Evolutionary conservation across 2,113 vertebrate genomes (phyloP).

Genomic region (Vimba vimba): DNA sequence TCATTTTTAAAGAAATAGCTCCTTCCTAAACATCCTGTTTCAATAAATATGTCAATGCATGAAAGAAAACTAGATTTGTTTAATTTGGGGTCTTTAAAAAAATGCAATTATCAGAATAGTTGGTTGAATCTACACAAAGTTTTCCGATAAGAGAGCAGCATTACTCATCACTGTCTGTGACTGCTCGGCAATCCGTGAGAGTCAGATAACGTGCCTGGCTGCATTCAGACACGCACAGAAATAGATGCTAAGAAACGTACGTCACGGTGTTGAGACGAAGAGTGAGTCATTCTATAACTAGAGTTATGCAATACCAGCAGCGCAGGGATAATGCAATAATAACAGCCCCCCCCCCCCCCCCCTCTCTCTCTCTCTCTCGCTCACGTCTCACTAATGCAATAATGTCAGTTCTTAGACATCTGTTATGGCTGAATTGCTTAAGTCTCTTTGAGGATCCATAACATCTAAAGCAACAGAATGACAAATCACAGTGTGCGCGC

Average conservation of each 20-base stretch:
- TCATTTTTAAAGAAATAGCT: too few species aligned
- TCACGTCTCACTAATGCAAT: constrained; percentile 24
- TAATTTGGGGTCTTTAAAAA: neutral
- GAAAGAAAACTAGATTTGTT: neutral
- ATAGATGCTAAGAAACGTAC: constrained; percentile 10
- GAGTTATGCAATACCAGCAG: constrained; percentile 63
- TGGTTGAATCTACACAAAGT: neutral
- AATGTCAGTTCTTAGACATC: constrained; percentile 40
- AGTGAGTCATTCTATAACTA: constrained; percentile 71
- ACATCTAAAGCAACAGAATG: constrained; percentile 8
- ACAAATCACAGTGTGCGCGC: neutral
- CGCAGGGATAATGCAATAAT: constrained; percentile 50
- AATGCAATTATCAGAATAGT: neutral
- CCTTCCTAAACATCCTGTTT: neutral
- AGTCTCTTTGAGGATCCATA: constrained; percentile 46
- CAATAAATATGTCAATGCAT: neutral
- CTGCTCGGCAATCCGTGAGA: neutral
- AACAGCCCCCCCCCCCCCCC: neutral
- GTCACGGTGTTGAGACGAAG: constrained; percentile 16
- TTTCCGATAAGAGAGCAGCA: neutral
- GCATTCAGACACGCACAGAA: constrained; percentile 29
- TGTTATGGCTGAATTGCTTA: constrained; percentile 46
- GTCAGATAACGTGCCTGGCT: neutral
- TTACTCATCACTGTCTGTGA: neutral
- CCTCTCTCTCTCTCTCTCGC: constrained; percentile 2